Conservation (phyloP, 2,888 invertebrate species). For the Nasonovia ribisnigri region DNA sequence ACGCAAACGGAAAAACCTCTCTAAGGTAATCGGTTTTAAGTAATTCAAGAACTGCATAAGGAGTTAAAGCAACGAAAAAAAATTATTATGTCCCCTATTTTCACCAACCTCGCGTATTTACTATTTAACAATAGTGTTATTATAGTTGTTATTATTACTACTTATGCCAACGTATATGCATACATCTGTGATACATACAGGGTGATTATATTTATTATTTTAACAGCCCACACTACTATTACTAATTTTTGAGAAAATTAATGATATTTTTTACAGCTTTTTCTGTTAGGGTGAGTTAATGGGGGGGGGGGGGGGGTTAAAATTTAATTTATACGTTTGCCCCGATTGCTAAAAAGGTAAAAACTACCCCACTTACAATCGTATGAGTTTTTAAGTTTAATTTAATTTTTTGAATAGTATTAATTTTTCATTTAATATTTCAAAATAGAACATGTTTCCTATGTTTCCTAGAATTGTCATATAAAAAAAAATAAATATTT, state of each 20-base stretch:
- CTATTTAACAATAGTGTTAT: not conserved
- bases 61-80: not conserved
- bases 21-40: not conserved
- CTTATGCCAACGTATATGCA: not conserved
- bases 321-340: not conserved
- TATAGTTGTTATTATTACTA: not conserved
- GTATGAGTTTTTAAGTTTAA: too few relatives aligned
- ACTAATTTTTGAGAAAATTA: not conserved
- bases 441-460: too few relatives aligned
- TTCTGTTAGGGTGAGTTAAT: too few relatives aligned
- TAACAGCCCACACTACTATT: not conserved
- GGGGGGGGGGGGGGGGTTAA: too few relatives aligned
- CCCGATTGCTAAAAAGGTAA: not conserved
- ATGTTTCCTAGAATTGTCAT: not conserved
- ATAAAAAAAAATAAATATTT: not conserved
- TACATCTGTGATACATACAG: not conserved
- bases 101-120: not conserved
- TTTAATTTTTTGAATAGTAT: too few relatives aligned
- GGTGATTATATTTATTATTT: not conserved
- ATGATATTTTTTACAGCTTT: not conserved
- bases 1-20: not conserved
- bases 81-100: not conserved
- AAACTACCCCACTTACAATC: too few relatives aligned
- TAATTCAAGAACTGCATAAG: not conserved
- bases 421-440: too few relatives aligned